These are phyloP conservation scores for Otus sunia DNA, from an alignment of 2,113 vertebrate genomes.

Conservation along the genomic window DNA sequence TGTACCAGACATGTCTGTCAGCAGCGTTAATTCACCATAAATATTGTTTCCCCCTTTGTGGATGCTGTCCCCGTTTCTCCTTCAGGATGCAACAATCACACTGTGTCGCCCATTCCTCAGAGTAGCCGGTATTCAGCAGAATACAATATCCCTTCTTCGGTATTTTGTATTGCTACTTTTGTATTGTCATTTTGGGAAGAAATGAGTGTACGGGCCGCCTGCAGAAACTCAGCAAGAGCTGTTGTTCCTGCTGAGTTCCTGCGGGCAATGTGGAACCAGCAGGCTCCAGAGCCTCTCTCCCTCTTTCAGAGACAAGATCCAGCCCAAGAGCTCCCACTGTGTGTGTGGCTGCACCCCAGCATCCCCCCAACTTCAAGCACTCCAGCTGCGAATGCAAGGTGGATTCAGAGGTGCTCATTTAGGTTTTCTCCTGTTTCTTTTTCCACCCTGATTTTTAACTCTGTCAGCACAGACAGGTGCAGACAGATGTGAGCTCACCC, in stretches of 20 bases:
- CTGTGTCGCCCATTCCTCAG: background rate
- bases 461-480: slow-evolving; percentile 27
- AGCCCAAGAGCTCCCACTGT: background rate
- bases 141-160: background rate
- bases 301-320: background rate
- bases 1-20: background rate
- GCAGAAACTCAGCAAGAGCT: background rate
- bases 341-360: background rate
- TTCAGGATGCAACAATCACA: background rate
- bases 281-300: background rate
- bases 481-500: slow-evolving; percentile 34
- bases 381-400: background rate
- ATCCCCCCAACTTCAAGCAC: background rate
- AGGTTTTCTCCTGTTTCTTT: background rate
- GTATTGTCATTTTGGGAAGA: slow-evolving; percentile 1
- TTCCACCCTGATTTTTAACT: background rate
- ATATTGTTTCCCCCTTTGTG: background rate
- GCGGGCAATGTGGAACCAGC: background rate
- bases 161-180: background rate
- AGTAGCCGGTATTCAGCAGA: background rate
- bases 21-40: background rate
- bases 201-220: background rate
- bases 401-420: background rate
- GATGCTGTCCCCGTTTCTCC: background rate
- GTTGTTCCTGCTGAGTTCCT: background rate